These are phyloP conservation scores for Sceloporus undulatus DNA, from an alignment of 2,113 vertebrate species.

Conservation along the genomic window DNA sequence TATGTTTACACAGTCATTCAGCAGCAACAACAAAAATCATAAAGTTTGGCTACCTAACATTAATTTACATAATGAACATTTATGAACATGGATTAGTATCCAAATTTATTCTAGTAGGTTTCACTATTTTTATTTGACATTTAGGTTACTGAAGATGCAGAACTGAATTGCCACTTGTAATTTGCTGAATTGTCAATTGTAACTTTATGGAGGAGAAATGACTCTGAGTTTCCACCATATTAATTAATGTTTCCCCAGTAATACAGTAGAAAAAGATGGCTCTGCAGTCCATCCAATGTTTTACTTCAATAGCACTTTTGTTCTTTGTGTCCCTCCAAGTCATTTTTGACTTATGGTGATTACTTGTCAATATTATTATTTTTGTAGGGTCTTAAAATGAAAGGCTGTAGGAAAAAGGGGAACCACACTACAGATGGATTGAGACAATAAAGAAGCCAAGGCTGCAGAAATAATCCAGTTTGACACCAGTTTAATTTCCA, in stretches of 20 bases:
- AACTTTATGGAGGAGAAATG: neutral
- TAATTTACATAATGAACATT: neutral
- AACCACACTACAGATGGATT: too few relatives aligned
- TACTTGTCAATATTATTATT: too few relatives aligned
- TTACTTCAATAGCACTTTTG: neutral
- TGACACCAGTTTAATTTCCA: too few relatives aligned
- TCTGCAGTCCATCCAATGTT: slow-evolving; percentile 4
- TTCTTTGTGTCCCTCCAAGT: too few relatives aligned
- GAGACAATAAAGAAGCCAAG: too few relatives aligned
- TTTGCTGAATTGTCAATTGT: too few relatives aligned
- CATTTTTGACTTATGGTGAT: too few relatives aligned
- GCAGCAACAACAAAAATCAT: neutral
- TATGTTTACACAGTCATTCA: too few relatives aligned
- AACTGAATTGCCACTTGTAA: neutral
- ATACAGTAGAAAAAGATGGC: slow-evolving; percentile 44
- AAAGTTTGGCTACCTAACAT: neutral
- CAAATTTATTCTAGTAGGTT: neutral
- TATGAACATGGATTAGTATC: neutral
- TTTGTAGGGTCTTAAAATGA: too few relatives aligned
- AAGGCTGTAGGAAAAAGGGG: too few relatives aligned
- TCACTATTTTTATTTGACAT: neutral
- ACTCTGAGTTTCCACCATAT: neutral
- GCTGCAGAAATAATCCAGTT: too few relatives aligned
- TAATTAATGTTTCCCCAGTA: slow-evolving; percentile 1
- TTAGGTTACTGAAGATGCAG: neutral